A percentile compares a stretch with the other conserved stretches of the same genome.
Conservation (phyloP, 1,140 invertebrate genomes). For the Sweltsa coloradensis region DNA sequence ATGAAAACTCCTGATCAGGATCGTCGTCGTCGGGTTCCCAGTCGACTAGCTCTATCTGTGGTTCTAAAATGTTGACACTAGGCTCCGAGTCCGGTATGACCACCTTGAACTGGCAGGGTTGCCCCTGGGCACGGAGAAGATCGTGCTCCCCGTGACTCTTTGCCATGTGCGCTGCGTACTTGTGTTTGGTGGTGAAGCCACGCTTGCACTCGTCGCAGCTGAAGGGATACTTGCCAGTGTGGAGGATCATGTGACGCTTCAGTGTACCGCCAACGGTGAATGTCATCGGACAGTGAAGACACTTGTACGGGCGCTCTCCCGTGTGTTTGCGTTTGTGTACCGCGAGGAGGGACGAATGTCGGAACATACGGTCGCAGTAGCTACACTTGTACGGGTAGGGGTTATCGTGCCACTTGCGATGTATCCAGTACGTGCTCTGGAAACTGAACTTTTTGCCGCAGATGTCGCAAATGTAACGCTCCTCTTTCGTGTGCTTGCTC, state of each 20-base stretch:
- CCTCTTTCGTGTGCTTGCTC: slow-evolving; percentile 18
- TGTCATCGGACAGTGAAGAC: slow-evolving; percentile 15
- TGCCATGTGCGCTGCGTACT: slow-evolving; percentile 16
- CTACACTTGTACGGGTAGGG: slow-evolving; percentile 22
- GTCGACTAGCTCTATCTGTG: background rate
- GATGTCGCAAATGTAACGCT: slow-evolving; percentile 17
- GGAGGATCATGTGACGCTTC: slow-evolving; percentile 18
- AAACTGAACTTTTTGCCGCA: slow-evolving; percentile 18
- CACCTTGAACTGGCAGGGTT: slow-evolving; percentile 15
- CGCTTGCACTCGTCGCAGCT: slow-evolving; percentile 16
- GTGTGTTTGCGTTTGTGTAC: slow-evolving; percentile 18
- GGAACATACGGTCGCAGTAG: slow-evolving; percentile 17
- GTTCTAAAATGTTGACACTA: background rate
- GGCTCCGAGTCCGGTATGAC: slow-evolving; percentile 8
- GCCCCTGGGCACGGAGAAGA: slow-evolving; percentile 1
- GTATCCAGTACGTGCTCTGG: slow-evolving; percentile 20
- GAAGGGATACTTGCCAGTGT: slow-evolving; percentile 17
- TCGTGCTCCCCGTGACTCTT: slow-evolving; percentile 9
- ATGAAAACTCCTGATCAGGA: background rate
- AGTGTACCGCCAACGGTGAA: slow-evolving; percentile 15
- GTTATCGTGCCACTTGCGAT: slow-evolving; percentile 21
- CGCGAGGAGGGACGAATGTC: slow-evolving; percentile 18
- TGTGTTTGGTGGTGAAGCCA: slow-evolving; percentile 17
- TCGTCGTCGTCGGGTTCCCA: slow-evolving; percentile 4
- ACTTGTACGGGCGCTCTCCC: slow-evolving; percentile 16